Conservation (phyloP, 92 coral and sea anemone species). For the Pocillopora meandrina region DNA sequence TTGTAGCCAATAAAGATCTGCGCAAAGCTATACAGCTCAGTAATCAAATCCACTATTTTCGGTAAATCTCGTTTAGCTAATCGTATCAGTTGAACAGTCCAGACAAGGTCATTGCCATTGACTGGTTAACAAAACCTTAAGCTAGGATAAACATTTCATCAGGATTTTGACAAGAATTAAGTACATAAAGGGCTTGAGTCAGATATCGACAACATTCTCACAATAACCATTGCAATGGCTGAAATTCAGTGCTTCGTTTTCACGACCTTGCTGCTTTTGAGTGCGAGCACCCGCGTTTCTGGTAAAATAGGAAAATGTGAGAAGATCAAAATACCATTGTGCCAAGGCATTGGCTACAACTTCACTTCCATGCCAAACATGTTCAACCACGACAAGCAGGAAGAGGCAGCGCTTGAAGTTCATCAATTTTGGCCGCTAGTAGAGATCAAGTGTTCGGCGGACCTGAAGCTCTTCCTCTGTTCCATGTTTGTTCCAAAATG, state of each 20-base stretch:
- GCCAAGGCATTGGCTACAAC: conserved; percentile 87
- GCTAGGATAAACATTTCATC: too few relatives aligned
- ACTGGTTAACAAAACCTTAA: too few relatives aligned
- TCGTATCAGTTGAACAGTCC: too few relatives aligned
- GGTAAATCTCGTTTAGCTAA: too few relatives aligned
- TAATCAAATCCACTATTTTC: too few relatives aligned
- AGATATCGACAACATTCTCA: too few relatives aligned
- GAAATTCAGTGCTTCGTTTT: neutral
- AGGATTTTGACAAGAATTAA: too few relatives aligned
- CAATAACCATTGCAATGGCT: conserved; percentile 12
- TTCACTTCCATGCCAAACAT: conserved; percentile 90
- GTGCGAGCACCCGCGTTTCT: conserved; percentile 31
- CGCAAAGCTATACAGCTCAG: too few relatives aligned
- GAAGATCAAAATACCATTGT: conserved; percentile 84
- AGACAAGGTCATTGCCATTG: too few relatives aligned
- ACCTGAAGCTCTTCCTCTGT: conserved; percentile 85
- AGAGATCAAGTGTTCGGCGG: conserved; percentile 83
- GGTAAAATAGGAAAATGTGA: conserved; percentile 62
- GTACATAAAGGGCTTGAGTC: too few relatives aligned
- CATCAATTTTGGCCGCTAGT: conserved; percentile 44
- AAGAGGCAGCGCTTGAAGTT: conserved; percentile 96
- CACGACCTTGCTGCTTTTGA: neutral
- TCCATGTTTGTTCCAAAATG: conserved; percentile 92
- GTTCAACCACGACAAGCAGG: conserved; percentile 91
- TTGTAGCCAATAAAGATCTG: too few relatives aligned